Evolutionary conservation across 2,888 invertebrate genomes (phyloP).

Genomic region (Cosmia pyralina): DNA sequence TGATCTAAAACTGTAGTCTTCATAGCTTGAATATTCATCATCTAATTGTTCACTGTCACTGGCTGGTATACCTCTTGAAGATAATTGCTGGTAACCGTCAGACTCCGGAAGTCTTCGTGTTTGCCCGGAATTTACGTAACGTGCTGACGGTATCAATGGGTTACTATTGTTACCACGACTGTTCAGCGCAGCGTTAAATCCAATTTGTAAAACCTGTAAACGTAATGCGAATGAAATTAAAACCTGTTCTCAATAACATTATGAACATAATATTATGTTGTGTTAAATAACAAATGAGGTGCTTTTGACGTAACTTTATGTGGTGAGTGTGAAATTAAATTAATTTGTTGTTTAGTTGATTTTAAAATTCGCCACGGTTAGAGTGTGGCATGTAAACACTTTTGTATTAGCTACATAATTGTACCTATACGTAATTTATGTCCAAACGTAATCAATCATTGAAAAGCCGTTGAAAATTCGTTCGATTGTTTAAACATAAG

Average conservation of each 20-base stretch:
- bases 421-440: background rate
- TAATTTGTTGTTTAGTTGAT: background rate
- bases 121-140: background rate
- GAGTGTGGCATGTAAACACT: background rate
- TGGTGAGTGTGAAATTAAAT: background rate
- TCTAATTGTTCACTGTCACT: conserved; percentile 35
- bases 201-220: conserved; percentile 59
- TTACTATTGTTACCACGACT: conserved; percentile 14
- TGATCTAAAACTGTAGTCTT: conserved; percentile 34
- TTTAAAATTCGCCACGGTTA: background rate
- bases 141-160: background rate
- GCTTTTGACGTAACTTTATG: background rate
- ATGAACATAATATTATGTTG: conserved; percentile 10
- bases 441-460: background rate
- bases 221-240: conserved; percentile 44
- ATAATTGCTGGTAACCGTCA: background rate
- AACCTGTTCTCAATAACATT: conserved; percentile 9
- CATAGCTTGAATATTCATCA: conserved; percentile 33
- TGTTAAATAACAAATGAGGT: conserved; percentile 11
- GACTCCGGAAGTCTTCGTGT: conserved; percentile 18
- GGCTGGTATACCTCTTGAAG: conserved; percentile 1
- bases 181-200: conserved; percentile 41
- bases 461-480: background rate
- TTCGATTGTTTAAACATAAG: background rate
- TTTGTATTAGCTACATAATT: background rate